Evolutionary conservation across 1,140 invertebrate species (phyloP).

Genomic region (Drosophila truncata): DNA sequence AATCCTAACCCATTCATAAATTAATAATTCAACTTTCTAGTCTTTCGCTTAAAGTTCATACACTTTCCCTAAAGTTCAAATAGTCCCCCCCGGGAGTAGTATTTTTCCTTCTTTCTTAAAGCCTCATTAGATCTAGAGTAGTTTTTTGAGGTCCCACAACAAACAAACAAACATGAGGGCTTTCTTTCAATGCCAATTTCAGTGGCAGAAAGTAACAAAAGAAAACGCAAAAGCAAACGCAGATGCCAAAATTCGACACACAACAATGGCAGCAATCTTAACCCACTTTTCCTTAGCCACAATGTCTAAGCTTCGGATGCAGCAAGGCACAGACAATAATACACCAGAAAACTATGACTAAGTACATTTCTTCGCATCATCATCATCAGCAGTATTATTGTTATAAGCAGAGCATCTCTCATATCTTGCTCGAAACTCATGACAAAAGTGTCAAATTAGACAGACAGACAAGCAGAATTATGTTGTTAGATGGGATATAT

Average conservation of each 20-base stretch:
- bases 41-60: not conserved
- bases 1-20: not conserved
- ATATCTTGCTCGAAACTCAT: conserved; percentile 15
- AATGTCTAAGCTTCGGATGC: conserved; percentile 44
- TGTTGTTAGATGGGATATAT: conserved; percentile 28
- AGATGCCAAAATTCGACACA: conserved; percentile 43
- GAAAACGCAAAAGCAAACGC: conserved; percentile 27
- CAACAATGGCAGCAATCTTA: conserved; percentile 49
- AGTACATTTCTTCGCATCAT: conserved; percentile 39
- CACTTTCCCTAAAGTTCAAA: conserved; percentile 7
- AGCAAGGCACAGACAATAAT: conserved; percentile 9
- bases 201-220: conserved; percentile 26
- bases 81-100: not conserved
- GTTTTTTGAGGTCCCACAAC: not conserved
- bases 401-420: conserved; percentile 16
- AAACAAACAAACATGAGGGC: conserved; percentile 4
- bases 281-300: conserved; percentile 54
- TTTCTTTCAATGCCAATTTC: conserved; percentile 40
- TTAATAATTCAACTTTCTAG: not conserved
- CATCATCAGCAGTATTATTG: conserved; percentile 35
- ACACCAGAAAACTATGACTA: conserved; percentile 41
- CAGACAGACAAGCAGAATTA: conserved; percentile 47
- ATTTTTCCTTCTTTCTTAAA: not conserved
- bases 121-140: conserved; percentile 25
- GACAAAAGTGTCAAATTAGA: conserved; percentile 55